Conservation (phyloP, 1,140 invertebrate genomes). For the Gonioctena quinquepunctata region DNA sequence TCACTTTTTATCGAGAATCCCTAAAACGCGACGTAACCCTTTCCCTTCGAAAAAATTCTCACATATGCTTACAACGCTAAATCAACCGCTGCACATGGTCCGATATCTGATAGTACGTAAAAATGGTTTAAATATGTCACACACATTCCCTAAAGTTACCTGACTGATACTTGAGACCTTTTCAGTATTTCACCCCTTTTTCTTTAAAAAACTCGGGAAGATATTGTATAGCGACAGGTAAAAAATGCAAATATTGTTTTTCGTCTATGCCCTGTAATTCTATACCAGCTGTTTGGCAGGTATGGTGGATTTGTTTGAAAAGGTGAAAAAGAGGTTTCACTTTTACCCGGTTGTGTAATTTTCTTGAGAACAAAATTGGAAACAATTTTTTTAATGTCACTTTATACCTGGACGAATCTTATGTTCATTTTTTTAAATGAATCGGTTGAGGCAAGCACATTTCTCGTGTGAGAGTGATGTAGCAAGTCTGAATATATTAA, state of each 20-base stretch:
- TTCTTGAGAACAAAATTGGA: conserved; percentile 5
- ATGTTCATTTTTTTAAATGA: too few species aligned
- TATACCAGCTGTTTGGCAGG: conserved; percentile 11
- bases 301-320: conserved; percentile 3
- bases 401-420: background rate
- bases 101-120: conserved; percentile 7
- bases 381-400: background rate
- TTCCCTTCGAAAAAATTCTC: conserved; percentile 14
- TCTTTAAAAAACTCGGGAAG: conserved; percentile 13
- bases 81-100: conserved; percentile 7
- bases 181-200: conserved; percentile 19
- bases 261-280: background rate
- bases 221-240: conserved; percentile 16
- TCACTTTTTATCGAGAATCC: background rate
- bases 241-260: conserved; percentile 23
- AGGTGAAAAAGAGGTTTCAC: conserved; percentile 9
- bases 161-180: conserved; percentile 8
- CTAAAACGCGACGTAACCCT: background rate
- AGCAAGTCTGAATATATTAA: too few species aligned
- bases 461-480: background rate
- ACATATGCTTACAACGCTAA: background rate
- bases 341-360: conserved; percentile 9
- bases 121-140: conserved; percentile 20
- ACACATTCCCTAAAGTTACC: conserved; percentile 10
- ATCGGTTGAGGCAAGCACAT: too few species aligned